Percentiles rank a stretch among this genome's conserved stretches.
Conservation (phyloP, 2,113 vertebrate genomes). For the Coregonus clupeaformis region DNA sequence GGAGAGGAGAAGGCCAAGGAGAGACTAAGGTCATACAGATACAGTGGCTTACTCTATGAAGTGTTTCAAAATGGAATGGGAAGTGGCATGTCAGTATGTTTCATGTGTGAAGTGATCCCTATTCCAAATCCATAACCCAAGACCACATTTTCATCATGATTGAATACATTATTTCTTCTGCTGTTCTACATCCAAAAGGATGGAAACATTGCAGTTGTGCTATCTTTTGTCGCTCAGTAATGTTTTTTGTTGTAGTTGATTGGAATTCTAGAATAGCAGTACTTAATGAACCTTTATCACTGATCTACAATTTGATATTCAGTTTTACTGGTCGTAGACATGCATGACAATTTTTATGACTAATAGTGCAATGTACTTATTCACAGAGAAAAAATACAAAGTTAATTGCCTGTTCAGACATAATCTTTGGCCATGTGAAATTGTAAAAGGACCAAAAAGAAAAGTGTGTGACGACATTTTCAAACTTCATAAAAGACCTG, state of each 20-base stretch:
- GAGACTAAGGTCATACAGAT: slow-evolving; percentile 60
- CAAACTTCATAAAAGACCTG: slow-evolving; percentile 51
- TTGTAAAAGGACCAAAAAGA: background rate
- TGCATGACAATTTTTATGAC: too few relatives aligned
- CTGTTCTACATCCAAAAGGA: too few relatives aligned
- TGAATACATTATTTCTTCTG: too few relatives aligned
- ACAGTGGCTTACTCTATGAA: slow-evolving; percentile 43
- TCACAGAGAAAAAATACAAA: too few relatives aligned
- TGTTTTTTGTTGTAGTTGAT: background rate
- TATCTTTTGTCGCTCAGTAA: background rate
- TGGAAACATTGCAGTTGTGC: too few relatives aligned
- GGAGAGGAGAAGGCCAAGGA: slow-evolving; percentile 60
- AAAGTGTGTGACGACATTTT: slow-evolving; percentile 45
- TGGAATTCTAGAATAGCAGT: background rate
- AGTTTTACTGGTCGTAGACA: too few relatives aligned
- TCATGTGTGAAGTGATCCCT: slow-evolving; percentile 39
- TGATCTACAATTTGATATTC: too few relatives aligned
- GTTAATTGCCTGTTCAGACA: slow-evolving; percentile 1
- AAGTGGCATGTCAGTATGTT: slow-evolving; percentile 44
- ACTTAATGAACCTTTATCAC: too few relatives aligned
- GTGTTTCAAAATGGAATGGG: slow-evolving; percentile 53
- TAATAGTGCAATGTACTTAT: too few relatives aligned
- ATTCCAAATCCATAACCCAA: slow-evolving; percentile 24
- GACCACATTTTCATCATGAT: too few relatives aligned
- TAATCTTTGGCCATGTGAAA: background rate